Evolutionary conservation across 2,113 vertebrate genomes (phyloP).

Genomic region (Blennius ocellaris): DNA sequence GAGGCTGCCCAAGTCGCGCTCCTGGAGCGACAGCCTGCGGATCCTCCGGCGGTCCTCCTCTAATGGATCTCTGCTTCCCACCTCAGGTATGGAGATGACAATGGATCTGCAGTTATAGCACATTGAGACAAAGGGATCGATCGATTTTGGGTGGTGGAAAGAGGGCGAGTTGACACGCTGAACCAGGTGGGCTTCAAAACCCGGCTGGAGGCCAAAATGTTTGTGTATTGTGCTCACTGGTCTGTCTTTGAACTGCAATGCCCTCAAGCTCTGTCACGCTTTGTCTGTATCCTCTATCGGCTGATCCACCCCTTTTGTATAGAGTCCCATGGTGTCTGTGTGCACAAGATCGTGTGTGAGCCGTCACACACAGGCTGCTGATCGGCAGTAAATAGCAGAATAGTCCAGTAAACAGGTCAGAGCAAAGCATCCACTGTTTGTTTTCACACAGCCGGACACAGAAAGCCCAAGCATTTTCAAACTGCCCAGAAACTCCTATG

Average conservation of each 20-base stretch:
- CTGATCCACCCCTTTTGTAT: constrained; percentile 60
- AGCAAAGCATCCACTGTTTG: constrained; percentile 31
- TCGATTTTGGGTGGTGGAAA: background rate
- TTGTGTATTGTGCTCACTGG: constrained; percentile 50
- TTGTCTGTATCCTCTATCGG: constrained; percentile 43
- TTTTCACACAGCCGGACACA: constrained; percentile 1
- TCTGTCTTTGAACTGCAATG: constrained; percentile 54
- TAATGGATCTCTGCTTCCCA: constrained; percentile 79
- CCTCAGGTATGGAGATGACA: constrained; percentile 78
- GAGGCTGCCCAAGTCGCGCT: constrained; percentile 87
- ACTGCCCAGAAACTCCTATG: constrained; percentile 20
- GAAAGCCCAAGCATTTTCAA: constrained; percentile 22
- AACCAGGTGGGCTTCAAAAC: background rate
- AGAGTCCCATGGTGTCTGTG: constrained; percentile 21
- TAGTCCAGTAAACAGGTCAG: constrained; percentile 36
- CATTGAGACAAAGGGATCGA: background rate
- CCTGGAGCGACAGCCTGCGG: constrained; percentile 82
- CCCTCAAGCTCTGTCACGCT: constrained; percentile 46
- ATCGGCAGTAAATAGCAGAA: constrained; percentile 35
- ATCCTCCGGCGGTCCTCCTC: constrained; percentile 81
- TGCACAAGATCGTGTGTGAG: constrained; percentile 29
- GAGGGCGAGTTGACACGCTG: constrained; percentile 61
- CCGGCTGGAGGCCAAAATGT: constrained; percentile 52
- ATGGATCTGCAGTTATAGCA: background rate
- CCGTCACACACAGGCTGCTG: constrained; percentile 19